These are phyloP conservation scores for Heliconius ethilla DNA, from an alignment of 2,888 invertebrate species.

Conservation along the genomic window DNA sequence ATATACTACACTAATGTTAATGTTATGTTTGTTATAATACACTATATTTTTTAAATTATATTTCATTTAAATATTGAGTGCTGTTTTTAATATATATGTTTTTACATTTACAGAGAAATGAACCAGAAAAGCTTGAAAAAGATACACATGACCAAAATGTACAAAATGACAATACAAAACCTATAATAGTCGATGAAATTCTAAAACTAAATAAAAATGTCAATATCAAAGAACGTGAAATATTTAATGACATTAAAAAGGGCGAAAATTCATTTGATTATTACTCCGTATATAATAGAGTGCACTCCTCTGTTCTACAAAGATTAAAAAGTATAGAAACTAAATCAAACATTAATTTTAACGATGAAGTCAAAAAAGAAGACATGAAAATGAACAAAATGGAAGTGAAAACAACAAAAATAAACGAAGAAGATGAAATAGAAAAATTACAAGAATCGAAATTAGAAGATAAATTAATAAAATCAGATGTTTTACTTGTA, in stretches of 20 bases:
- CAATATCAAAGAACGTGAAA: neutral
- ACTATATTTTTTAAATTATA: neutral
- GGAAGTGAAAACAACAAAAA: neutral
- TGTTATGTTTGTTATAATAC: too few species aligned
- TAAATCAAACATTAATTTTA: neutral
- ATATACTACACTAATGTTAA: too few species aligned
- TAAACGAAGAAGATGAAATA: neutral
- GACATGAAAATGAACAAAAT: neutral
- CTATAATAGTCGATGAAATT: slow-evolving; percentile 59
- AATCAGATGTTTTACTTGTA: neutral
- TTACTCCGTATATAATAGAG: slow-evolving; percentile 21
- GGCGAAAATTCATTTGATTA: slow-evolving; percentile 17
- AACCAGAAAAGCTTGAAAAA: slow-evolving; percentile 36
- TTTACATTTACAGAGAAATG: slow-evolving; percentile 41
- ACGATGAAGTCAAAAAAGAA: neutral
- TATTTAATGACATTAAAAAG: neutral
- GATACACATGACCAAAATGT: slow-evolving; percentile 1
- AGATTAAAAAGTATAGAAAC: slow-evolving; percentile 30
- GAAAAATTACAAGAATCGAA: neutral
- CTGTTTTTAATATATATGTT: neutral
- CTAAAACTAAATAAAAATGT: slow-evolving; percentile 15
- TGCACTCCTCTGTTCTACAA: slow-evolving; percentile 18
- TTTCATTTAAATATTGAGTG: neutral
- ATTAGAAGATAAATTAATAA: neutral
- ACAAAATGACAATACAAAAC: slow-evolving; percentile 48